These are phyloP conservation scores for Lethocerus indicus DNA, from an alignment of 1,140 invertebrate species.

Conservation along the genomic window DNA sequence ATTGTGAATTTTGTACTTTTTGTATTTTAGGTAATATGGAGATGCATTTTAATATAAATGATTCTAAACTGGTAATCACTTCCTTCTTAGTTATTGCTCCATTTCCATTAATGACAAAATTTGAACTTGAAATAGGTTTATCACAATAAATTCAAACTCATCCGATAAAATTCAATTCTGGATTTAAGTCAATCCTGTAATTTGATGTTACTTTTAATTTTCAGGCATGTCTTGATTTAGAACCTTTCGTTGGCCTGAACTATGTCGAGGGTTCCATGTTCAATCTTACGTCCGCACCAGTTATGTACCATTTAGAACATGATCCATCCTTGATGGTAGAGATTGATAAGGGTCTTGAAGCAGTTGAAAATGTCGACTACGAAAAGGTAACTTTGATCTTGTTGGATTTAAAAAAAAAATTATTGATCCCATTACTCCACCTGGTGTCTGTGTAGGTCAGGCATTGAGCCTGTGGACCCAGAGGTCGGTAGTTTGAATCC, in stretches of 20 bases:
- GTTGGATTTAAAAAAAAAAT: too few species aligned
- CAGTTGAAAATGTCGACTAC: constrained; percentile 59
- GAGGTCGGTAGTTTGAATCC: too few species aligned
- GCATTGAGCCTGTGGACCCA: too few species aligned
- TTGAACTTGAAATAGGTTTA: too few species aligned
- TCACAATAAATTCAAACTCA: background rate
- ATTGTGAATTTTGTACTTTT: too few species aligned
- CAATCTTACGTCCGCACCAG: constrained; percentile 61
- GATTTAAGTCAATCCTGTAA: background rate
- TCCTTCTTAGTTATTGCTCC: too few species aligned
- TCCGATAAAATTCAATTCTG: background rate
- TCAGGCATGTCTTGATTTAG: constrained; percentile 41
- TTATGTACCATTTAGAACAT: constrained; percentile 64
- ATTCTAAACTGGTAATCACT: too few species aligned
- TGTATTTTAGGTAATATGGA: too few species aligned
- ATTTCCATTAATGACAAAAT: too few species aligned
- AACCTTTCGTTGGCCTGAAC: constrained; percentile 35
- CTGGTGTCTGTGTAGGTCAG: too few species aligned
- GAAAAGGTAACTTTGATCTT: constrained; percentile 30
- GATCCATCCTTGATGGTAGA: constrained; percentile 49
- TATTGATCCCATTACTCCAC: too few species aligned
- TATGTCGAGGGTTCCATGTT: constrained; percentile 26
- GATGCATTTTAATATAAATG: too few species aligned
- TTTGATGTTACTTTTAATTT: constrained; percentile 9
- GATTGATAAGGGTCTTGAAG: constrained; percentile 50